Evolutionary conservation across 2,888 invertebrate species (phyloP), one percentile per base, ranked within the genome.

Genomic region (Tenthredo distinguenda): DNA sequence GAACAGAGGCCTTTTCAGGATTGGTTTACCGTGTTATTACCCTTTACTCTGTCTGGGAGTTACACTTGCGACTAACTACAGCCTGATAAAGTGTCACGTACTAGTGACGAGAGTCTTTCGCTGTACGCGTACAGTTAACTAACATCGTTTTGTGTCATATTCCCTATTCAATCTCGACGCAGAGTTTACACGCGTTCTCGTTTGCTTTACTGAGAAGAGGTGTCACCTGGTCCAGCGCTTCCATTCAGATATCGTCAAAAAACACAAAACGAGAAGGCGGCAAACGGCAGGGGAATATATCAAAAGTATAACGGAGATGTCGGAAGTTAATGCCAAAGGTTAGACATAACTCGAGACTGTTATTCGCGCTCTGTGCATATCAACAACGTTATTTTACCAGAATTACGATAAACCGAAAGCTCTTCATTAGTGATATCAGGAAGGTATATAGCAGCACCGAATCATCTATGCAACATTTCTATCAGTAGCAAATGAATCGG

Each of bases 191-290:
- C 62, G 21, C 47, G 65, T 68, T 40, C 47, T 65, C 43, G 6
- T 40, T 31, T 43, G 40, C 18, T 82, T 7, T 21, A 18, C 21
- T 26, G 68, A 83, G 50, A 31, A 43, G 68, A 47, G 50, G 62
- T 26, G 37, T 83, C 68, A 68, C 15, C 31, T 83, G 82, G 82
- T 68, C 65, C 68, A 50, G 68, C 18, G 68, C 68, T 68, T 83
- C 82, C 68, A 83, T 68, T 83, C 47, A 68, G 47, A 43, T 68
- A 65, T 47, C 43, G 12, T 31, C 0, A 31, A 18, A 47, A 79
- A 58, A n/a, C 26, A 21, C n/a, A 37, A n/a, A 58, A 62, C 47
- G 37, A 62, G 21, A 40, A 12, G 9, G 34, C 37, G 34, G 21
- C 12, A 15, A 40, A 77, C 7, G 9, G 34, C 47, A 21, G 18